Base-by-base conservation (phyloP, 2,797 vertebrate species). In the Phalanger gymnotis region DNA sequence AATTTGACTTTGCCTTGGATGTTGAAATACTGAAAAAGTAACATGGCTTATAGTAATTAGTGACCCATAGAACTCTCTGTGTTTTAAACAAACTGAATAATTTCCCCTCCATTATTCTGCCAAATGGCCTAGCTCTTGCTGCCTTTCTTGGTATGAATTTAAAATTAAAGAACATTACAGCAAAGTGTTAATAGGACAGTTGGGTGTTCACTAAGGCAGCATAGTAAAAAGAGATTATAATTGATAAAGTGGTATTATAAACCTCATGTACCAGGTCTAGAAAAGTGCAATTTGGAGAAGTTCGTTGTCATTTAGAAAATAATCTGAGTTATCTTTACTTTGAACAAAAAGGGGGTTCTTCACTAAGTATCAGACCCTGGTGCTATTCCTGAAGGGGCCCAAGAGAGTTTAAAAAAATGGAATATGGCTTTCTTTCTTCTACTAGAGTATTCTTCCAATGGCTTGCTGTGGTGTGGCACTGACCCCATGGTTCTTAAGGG, bases 21-120 rank as follows among this genome's bases (percentile, higher is more conserved):
- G 47, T 12, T 51, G n/a, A 56, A 4, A 55, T 93, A 61, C 30
- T 53, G 31, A 40, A 53, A 91, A 89, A n/a, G n/a, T 73, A 92
- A 34, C 90, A 34, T 54, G 11, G 28, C 5, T 81, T 73, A 22
- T 53, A 61, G 58, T 91, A 91, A 28, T 27, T 81, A 90, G 40
- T 31, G 66, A 90, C 14, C 61, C 57, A 56, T 7, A 53, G 30
- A 22, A n/a, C n/a, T 19, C 66, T 81, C n/a, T 25, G 9, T 47
- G 40, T 96, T 96, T 54, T 13, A 10, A 94, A 57, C 25, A 31
- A 47, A 30, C 47, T 53, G 53, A 96, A 52, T 91, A n/a, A 9
- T 73, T 66, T 47, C 31, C 3, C 56, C 14, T 90, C 9, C 13
- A 3, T 73, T 5, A 0, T 19, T 12, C 13, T 1, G 31, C 5